Evolutionary conservation across 1,140 invertebrate genomes (phyloP), one percentile per base, ranked within the genome.

Genomic region (Trichoplusia ni): DNA sequence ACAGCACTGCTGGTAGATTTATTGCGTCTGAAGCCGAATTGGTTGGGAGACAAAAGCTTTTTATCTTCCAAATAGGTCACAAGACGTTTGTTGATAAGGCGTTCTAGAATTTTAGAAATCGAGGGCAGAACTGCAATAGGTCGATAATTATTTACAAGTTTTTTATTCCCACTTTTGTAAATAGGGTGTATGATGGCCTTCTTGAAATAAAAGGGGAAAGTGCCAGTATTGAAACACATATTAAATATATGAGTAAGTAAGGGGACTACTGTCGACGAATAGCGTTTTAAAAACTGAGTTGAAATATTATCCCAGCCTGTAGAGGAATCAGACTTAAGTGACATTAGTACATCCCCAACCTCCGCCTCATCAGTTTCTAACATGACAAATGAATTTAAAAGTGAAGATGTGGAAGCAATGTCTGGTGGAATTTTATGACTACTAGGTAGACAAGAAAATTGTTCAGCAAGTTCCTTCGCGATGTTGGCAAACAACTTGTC

Each of bases 71-170:
- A 31, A 25, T 51, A 65, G n/a, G 33, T 19, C 21, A 49, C 16
- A 0, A 65, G 23, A 0, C 23, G 21, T n/a, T 25, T 51, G 13
- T 65, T 59, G 2, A 65, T 14, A 6, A 58, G 8, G 8, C 58
- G 58, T 19, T 65, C 54, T 13, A 65, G 27, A 14, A 58, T 56
- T 23, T 65, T 65, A 2, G 53, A 58, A 0, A 65, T 40, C 1
- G 18, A 38, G 0, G 46, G n/a, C 11, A 65, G 2, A 9, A 65
- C 16, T n/a, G 63, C 53, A 14, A 65, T 56, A 11, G 63, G 63
- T 13, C 63, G 37, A 13, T 65, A 65, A 42, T 65, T 65, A 42
- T 31, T 51, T 16, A 51, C 37, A 40, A 47, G 9, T 27, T n/a
- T 21, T n/a, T 25, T 21, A 13, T 46, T 29, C 5, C 35, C 46